Evolutionary conservation across 2,113 vertebrate species (phyloP).

Genomic region (Strix aluco): DNA sequence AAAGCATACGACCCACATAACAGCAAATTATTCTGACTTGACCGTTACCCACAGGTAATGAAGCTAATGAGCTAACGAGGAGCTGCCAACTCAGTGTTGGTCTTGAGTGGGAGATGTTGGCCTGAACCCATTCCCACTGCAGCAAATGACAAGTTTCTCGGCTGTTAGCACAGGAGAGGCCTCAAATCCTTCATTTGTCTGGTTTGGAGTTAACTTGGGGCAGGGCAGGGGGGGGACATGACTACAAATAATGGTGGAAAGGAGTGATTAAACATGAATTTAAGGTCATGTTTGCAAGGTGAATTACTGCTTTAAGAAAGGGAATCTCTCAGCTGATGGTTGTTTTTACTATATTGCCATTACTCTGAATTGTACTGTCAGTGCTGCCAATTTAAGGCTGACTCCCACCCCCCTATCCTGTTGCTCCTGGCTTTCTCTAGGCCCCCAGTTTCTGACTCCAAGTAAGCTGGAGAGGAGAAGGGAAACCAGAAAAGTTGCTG

Average conservation of each 20-base stretch:
- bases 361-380: background rate
- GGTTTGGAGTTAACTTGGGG: background rate
- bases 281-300: background rate
- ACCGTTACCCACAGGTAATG: slow-evolving; percentile 23
- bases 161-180: background rate
- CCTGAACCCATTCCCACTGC: background rate
- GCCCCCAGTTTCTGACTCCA: background rate
- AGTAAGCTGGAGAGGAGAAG: background rate
- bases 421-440: background rate
- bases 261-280: background rate
- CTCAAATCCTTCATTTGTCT: background rate
- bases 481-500: background rate
- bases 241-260: background rate
- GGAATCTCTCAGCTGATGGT: background rate
- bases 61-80: background rate
- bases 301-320: background rate
- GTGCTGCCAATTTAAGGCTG: background rate
- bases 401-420: rapidly evolving
- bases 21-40: slow-evolving; percentile 57
- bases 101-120: background rate
- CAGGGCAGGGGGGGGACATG: too few relatives aligned
- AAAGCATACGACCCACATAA: slow-evolving; percentile 26
- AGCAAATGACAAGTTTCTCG: background rate
- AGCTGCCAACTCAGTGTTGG: background rate
- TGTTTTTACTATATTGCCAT: background rate